A percentile compares a stretch with the other conserved stretches of the same genome.
Conservation (phyloP, 2,797 vertebrate species). For the Eremophila alpestris region DNA sequence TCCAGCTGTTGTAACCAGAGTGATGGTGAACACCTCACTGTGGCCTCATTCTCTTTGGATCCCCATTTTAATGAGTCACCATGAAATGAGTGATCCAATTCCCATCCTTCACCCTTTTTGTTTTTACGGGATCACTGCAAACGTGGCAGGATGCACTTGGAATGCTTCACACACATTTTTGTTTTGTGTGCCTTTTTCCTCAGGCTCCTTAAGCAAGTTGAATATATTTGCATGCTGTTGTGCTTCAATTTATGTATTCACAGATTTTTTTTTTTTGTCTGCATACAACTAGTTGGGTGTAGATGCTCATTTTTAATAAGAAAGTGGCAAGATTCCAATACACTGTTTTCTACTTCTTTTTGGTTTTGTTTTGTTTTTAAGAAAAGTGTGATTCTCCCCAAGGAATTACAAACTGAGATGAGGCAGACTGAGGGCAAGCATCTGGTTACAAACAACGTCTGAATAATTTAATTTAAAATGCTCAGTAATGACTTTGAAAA, state of each 20-base stretch:
- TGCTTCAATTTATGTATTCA: slow-evolving; percentile 3
- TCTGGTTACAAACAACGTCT: not conserved
- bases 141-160: not conserved
- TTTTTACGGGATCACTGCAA: not conserved
- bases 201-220: slow-evolving; percentile 15
- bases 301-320: slow-evolving; percentile 50
- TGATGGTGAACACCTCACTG: not conserved
- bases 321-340: slow-evolving; percentile 41
- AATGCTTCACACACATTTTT: not conserved
- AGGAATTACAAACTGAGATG: slow-evolving; percentile 31
- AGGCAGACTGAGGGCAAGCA: slow-evolving; percentile 46
- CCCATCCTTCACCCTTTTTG: not conserved
- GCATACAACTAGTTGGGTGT: not conserved
- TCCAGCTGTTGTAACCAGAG: not conserved
- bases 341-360: slow-evolving; percentile 5
- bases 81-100: not conserved
- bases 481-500: slow-evolving; percentile 59
- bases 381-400: not conserved
- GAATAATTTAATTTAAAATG: slow-evolving; percentile 44
- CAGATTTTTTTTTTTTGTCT: not conserved
- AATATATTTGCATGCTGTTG: not conserved
- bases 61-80: not conserved
- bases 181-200: slow-evolving; percentile 23
- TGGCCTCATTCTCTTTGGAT: not conserved
- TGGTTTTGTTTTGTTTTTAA: not conserved